Conservation (phyloP, 30 jellyfish, hydroid and myxozoan genomes). For the Mastigias papua region DNA sequence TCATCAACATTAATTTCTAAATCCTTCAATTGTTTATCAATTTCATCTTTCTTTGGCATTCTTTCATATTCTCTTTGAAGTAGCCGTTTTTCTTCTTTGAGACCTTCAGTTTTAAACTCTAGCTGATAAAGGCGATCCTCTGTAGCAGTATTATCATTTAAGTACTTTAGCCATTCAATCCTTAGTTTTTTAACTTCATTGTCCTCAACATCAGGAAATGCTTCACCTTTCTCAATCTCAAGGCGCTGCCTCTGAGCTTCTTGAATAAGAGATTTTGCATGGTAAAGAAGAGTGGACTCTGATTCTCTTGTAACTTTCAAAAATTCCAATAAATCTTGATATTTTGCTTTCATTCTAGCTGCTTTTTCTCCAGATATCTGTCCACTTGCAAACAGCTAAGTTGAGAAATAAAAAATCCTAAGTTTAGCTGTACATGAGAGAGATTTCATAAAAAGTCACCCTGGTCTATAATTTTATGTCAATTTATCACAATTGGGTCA, state of each 20-base stretch:
- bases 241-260: constrained; percentile 75
- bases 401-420: too few relatives aligned
- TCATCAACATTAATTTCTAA: constrained; percentile 72
- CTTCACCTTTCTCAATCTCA: constrained; percentile 86
- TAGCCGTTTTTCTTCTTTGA: constrained; percentile 80
- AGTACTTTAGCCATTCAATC: constrained; percentile 72
- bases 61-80: constrained; percentile 80
- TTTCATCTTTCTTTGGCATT: constrained; percentile 89
- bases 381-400: constrained; percentile 78
- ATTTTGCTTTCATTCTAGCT: constrained; percentile 84
- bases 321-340: constrained; percentile 63
- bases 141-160: constrained; percentile 83
- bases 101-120: constrained; percentile 72
- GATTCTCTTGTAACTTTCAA: constrained; percentile 72
- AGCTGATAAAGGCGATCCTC: constrained; percentile 79
- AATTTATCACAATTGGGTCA: too few relatives aligned
- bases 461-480: too few relatives aligned
- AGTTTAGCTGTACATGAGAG: too few relatives aligned
- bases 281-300: constrained; percentile 70
- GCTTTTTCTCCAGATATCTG: constrained; percentile 81
- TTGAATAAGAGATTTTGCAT: constrained; percentile 85
- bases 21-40: constrained; percentile 80
- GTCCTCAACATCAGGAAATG: constrained; percentile 91
- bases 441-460: too few relatives aligned
- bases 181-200: constrained; percentile 88